These are phyloP conservation scores for Thalpophila matura DNA, from an alignment of 2,888 invertebrate species.

Conservation along the genomic window DNA sequence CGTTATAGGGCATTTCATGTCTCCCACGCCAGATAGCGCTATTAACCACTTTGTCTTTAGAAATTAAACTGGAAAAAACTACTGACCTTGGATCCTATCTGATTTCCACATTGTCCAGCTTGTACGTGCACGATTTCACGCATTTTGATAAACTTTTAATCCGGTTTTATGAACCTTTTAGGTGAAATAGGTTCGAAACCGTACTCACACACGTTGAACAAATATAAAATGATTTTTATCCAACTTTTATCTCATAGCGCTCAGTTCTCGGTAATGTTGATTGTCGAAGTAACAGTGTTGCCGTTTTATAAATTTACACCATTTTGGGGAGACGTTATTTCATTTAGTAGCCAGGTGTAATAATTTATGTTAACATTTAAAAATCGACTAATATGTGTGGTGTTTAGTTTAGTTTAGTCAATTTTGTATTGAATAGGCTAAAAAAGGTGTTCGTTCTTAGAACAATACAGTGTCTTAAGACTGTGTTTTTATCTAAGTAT, in stretches of 20 bases:
- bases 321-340: constrained; percentile 21
- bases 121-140: constrained; percentile 98
- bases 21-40: background rate
- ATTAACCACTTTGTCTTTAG: background rate
- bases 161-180: constrained; percentile 29
- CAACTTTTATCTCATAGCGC: constrained; percentile 52
- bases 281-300: constrained; percentile 50
- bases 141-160: constrained; percentile 89
- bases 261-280: constrained; percentile 54
- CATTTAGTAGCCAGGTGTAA: constrained; percentile 42
- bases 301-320: constrained; percentile 23
- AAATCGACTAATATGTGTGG: constrained; percentile 34
- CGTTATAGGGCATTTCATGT: constrained; percentile 7
- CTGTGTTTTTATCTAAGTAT: no score
- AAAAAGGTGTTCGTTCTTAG: background rate
- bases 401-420: background rate
- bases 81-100: constrained; percentile 97
- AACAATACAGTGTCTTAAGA: background rate
- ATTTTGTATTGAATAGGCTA: background rate
- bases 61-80: constrained; percentile 26
- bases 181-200: constrained; percentile 35
- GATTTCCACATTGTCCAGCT: constrained; percentile 98
- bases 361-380: background rate
- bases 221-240: constrained; percentile 45
- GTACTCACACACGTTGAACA: constrained; percentile 53